A percentile compares a stretch with the other conserved stretches of the same genome.
Conservation (phyloP, 37 sponge, comb jelly and placozoan genomes). For the Amphimedon queenslandica region DNA sequence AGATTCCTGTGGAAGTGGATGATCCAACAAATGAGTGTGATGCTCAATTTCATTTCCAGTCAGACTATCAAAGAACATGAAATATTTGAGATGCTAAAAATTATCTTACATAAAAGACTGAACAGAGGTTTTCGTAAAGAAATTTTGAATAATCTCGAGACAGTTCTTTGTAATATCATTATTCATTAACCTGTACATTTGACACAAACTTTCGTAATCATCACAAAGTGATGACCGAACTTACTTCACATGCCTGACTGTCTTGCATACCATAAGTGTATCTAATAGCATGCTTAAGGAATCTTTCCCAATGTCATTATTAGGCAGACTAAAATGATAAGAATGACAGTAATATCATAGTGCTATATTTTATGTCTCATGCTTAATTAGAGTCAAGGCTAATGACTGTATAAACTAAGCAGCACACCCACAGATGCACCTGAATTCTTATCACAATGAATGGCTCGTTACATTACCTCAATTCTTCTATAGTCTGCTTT, state of each 20-base stretch:
- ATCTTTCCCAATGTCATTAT: constrained; percentile 26
- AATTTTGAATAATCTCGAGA: constrained; percentile 17
- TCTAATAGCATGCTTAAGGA: constrained; percentile 32
- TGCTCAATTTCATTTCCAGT: constrained; percentile 63
- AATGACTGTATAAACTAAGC: too few relatives aligned
- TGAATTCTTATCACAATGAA: background rate
- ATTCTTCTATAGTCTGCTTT: background rate
- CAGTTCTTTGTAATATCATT: constrained; percentile 40
- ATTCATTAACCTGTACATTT: constrained; percentile 18
- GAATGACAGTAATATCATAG: background rate
- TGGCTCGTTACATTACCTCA: background rate
- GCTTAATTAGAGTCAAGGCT: too few relatives aligned
- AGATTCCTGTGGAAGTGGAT: constrained; percentile 26
- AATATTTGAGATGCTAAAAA: too few relatives aligned
- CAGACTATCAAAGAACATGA: too few relatives aligned
- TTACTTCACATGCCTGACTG: constrained; percentile 41
- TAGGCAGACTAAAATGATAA: constrained; percentile 24
- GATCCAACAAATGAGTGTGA: constrained; percentile 22
- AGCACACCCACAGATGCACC: background rate
- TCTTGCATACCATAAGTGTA: constrained; percentile 1
- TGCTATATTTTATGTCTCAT: too few relatives aligned
- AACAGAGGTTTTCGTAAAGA: constrained; percentile 7
- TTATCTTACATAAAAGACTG: background rate
- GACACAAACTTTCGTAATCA: background rate
- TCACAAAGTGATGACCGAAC: background rate